Evolutionary conservation across 2,113 vertebrate genomes (phyloP), one percentile per base, ranked within the genome.

Genomic region (human (Homo sapiens)): DNA sequence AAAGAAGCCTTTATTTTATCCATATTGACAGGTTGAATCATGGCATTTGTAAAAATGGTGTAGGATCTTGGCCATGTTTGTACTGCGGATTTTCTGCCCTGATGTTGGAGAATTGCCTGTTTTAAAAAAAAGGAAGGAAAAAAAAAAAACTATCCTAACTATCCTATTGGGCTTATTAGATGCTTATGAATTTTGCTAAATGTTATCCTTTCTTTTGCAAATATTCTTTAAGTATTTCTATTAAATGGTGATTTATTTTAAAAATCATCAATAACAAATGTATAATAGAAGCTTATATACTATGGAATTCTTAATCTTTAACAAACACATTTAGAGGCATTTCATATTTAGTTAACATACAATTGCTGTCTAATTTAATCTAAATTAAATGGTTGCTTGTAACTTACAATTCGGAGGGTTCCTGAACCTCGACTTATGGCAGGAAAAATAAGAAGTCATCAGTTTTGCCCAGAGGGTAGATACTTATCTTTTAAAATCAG

Each of bases 331-430:
- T 98, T 97, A 94, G 90, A 97, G 96, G 93, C 76, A 96, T 95
- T 96, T 98, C 66, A 66, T 98, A 98, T 99, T 98, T 98, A 98
- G 98, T 98, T 99, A 98, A 98, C 23, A 45, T 98, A 98, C 97
- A 98, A 98, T 98, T 98, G 98, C 98, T 98, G 97, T 98, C 98
- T 98, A 98, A 98, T 98, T 98, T 98, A 98, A 98, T 98, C 97
- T 98, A 98, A 98, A 99, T 98, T 98, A 98, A 98, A 98, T 98
- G 94, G 80, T 91, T 98, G 92, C 92, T 98, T 97, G 86, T 98
- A 96, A 98, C 84, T 94, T 94, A 84, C 97, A 98, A 98, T 98
- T 98, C 98, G 73, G 91, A 98, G 93, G 97, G 97, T 98, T 98
- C 79, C 75, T 98, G 88, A 95, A 90, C 86, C 94, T 98, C 96